These are phyloP conservation scores for Laodelphax striatellus DNA, from an alignment of 1,140 invertebrate species.

Conservation along the genomic window DNA sequence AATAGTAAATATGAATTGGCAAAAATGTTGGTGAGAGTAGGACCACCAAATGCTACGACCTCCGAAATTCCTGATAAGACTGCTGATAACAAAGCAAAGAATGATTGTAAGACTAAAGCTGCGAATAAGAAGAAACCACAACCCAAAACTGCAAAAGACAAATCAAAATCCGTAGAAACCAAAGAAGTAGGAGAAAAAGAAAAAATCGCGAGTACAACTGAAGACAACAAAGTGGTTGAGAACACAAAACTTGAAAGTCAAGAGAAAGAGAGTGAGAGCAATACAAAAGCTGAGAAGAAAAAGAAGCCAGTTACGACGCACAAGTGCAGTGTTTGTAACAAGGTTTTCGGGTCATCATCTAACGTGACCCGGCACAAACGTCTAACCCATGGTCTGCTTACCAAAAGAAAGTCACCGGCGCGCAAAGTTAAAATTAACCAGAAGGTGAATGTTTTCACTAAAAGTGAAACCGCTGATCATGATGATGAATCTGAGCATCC, in stretches of 20 bases:
- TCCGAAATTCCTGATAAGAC: constrained; percentile 3
- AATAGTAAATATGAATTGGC: not conserved
- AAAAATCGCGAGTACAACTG: no score
- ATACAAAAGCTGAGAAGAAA: not conserved
- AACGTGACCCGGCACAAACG: constrained; percentile 11
- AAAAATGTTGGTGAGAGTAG: constrained; percentile 8
- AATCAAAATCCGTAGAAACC: not conserved
- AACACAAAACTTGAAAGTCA: not conserved
- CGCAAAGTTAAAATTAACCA: not conserved
- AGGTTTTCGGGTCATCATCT: constrained; percentile 4
- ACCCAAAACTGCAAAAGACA: not conserved
- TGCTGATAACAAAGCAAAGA: not conserved
- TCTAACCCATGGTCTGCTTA: constrained; percentile 7
- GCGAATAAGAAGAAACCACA: not conserved
- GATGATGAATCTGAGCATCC: not conserved
- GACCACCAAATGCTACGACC: not conserved
- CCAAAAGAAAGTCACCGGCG: not conserved
- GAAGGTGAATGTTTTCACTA: not conserved
- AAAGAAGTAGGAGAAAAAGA: not conserved
- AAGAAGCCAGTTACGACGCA: not conserved
- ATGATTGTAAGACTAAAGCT: not conserved
- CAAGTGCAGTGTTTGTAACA: constrained; percentile 12
- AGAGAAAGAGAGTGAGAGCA: not conserved
- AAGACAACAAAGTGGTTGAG: not conserved
- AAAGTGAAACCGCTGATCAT: not conserved